phyloP scores from a whole-genome alignment of 2,113 vertebrate species.

The Gobiocypris rarus region DNA sequence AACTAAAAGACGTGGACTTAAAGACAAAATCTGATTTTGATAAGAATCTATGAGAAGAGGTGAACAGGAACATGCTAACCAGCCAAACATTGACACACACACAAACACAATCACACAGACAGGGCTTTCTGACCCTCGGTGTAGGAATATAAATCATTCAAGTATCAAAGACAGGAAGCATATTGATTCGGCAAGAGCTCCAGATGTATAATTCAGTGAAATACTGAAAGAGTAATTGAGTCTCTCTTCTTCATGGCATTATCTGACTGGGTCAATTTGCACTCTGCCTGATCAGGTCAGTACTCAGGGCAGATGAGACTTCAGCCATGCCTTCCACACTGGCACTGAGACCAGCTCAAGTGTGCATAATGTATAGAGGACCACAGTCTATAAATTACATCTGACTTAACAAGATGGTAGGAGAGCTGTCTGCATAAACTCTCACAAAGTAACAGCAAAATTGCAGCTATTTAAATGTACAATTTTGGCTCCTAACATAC shows the following conservation, averaged over 20 bases:
- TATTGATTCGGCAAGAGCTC: conserved; percentile 1
- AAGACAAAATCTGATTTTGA: not conserved
- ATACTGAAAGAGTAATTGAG: conserved; percentile 39
- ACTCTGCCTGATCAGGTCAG: conserved; percentile 32
- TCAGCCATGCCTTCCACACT: not conserved
- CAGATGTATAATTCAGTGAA: conserved; percentile 12
- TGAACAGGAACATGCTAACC: not conserved
- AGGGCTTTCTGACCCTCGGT: conserved; percentile 42
- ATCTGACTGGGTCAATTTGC: conserved; percentile 27
- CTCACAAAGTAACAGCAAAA: conserved; percentile 14
- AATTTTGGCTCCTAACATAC: not conserved
- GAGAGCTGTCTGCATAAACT: conserved; percentile 11
- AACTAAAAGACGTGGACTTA: not conserved
- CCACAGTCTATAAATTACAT: not conserved
- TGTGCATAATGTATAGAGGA: conserved; percentile 17
- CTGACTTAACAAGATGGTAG: not conserved
- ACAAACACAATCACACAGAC: not conserved
- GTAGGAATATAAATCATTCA: not conserved
- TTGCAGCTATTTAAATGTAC: not conserved
- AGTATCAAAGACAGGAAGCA: conserved; percentile 1
- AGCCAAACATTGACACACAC: not conserved
- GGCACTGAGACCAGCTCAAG: not conserved
- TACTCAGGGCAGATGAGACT: not conserved
- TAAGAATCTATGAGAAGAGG: not conserved
- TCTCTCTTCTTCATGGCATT: conserved; percentile 12